Percentiles rank a stretch among this genome's conserved stretches.
Evolutionary conservation across 2,113 vertebrate genomes (phyloP).

Genomic region (Albula goreensis): DNA sequence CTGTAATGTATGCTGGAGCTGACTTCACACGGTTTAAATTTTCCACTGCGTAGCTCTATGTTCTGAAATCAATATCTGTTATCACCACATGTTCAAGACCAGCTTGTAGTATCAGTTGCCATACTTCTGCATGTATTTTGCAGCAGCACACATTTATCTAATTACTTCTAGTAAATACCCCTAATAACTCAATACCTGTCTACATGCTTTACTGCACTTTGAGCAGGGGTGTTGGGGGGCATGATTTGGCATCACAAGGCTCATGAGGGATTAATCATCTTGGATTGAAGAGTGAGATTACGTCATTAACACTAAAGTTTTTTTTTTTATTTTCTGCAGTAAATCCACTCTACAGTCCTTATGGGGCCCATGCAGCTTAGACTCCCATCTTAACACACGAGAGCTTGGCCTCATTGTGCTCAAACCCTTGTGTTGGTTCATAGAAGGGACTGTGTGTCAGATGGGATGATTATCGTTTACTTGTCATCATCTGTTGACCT

Average conservation of each 20-base stretch:
- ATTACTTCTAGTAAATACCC: too few relatives aligned
- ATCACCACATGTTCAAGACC: too few relatives aligned
- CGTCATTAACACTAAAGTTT: neutral
- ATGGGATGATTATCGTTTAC: neutral
- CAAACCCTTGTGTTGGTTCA: neutral
- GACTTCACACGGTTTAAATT: too few relatives aligned
- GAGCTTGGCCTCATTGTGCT: neutral
- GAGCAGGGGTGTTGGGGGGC: too few relatives aligned
- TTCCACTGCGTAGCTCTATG: too few relatives aligned
- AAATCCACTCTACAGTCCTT: neutral
- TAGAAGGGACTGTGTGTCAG: neutral
- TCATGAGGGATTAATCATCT: neutral
- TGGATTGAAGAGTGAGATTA: neutral
- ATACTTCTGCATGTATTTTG: too few relatives aligned
- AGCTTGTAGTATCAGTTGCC: too few relatives aligned
- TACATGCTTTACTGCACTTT: too few relatives aligned
- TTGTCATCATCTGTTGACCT: neutral
- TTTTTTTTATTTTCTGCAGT: neutral
- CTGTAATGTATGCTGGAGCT: too few relatives aligned
- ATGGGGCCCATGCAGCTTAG: neutral
- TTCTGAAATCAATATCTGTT: too few relatives aligned
- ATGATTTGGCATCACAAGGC: neutral
- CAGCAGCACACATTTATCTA: too few relatives aligned
- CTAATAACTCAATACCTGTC: too few relatives aligned
- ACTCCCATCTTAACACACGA: neutral